Evolutionary conservation across 1,140 invertebrate genomes (phyloP).

Genomic region (Papilio glaucus): DNA sequence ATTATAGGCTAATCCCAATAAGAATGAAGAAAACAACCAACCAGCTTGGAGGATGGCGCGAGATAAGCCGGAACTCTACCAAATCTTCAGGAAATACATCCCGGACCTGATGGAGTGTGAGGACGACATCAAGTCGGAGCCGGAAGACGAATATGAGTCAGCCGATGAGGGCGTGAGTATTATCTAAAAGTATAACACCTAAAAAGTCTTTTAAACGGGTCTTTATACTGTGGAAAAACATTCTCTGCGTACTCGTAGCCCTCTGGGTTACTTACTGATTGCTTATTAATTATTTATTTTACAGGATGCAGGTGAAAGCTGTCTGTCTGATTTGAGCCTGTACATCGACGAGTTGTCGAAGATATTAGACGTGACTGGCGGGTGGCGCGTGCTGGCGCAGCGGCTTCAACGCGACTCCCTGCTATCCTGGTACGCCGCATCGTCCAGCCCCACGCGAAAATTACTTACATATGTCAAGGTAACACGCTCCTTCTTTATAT

Average conservation of each 20-base stretch:
- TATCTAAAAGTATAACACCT: no score
- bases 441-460: conserved; percentile 50
- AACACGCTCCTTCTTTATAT: neutral
- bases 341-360: conserved; percentile 50
- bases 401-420: conserved; percentile 45
- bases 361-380: conserved; percentile 49
- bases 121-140: conserved; percentile 70
- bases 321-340: conserved; percentile 44
- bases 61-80: conserved; percentile 52
- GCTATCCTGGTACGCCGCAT: conserved; percentile 49
- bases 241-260: no score
- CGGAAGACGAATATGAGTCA: conserved; percentile 72
- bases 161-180: conserved; percentile 65
- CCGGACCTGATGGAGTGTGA: conserved; percentile 36
- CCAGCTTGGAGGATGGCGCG: conserved; percentile 57
- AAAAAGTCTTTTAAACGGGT: no score
- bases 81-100: conserved; percentile 45
- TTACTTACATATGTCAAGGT: conserved; percentile 59
- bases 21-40: conserved; percentile 46
- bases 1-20: conserved; percentile 59
- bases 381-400: conserved; percentile 55
- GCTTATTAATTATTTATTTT: neutral
- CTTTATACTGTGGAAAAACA: no score
- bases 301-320: conserved; percentile 34
- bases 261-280: no score